These are phyloP conservation scores for Tachina fera DNA, from an alignment of 2,888 invertebrate genomes.

Conservation along the genomic window DNA sequence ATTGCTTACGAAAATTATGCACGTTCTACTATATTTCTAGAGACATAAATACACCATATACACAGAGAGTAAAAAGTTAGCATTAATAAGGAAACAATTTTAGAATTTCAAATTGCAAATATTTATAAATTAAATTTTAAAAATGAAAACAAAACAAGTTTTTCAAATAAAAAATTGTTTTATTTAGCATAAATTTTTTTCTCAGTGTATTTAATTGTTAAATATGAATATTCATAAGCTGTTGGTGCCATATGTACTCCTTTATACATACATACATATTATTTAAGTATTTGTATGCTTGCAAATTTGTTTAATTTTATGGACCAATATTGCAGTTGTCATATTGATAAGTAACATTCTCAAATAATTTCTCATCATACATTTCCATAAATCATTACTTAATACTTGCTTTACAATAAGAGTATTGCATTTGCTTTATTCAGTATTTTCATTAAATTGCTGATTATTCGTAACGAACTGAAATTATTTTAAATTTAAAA, in stretches of 20 bases:
- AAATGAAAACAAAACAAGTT: too few relatives aligned
- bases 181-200: background rate
- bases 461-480: too few relatives aligned
- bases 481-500: too few relatives aligned
- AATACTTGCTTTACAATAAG: slow-evolving; percentile 18
- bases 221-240: slow-evolving; percentile 8
- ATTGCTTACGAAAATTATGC: slow-evolving; percentile 38
- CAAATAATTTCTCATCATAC: slow-evolving; percentile 58
- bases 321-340: slow-evolving; percentile 56
- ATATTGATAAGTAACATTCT: slow-evolving; percentile 57
- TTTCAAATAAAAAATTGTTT: background rate
- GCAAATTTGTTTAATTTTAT: slow-evolving; percentile 32
- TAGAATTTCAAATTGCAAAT: background rate
- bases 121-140: background rate
- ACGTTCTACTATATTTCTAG: slow-evolving; percentile 30
- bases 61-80: background rate
- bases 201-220: background rate
- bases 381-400: slow-evolving; percentile 63
- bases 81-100: background rate
- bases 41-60: background rate
- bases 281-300: background rate
- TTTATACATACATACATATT: background rate
- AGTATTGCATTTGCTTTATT: background rate
- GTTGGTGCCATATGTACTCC: slow-evolving; percentile 13
- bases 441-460: too few relatives aligned